Base-by-base conservation (phyloP, 2,113 vertebrate species). In the Chionomys nivalis region DNA sequence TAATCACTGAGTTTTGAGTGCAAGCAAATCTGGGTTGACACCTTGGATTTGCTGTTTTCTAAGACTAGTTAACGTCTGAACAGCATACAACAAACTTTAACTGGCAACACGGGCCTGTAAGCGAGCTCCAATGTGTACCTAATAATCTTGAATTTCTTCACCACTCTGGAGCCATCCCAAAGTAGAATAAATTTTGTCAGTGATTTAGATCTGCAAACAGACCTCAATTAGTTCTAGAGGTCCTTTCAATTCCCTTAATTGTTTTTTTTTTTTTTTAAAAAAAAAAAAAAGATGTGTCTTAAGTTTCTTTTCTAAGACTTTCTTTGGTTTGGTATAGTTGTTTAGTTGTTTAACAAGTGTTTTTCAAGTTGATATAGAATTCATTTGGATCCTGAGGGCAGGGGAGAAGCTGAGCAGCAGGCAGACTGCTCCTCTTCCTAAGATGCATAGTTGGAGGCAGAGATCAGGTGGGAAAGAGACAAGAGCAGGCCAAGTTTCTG, bases 91-190 rank as follows among this genome's bases (percentile, higher is more conserved):
- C 58, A 52, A 91, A 75, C 86, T 73, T 73, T 49, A 91, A 65
- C 42, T 77, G 44, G 73, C n/a, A 89, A 28, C 79, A 65, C 8
- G 44, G 58, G 9, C 26, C 12, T 78, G 28, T n/a, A n/a, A 61
- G 7, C 8, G 55, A 61, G 23, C 42, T 39, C 31, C 42, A 63
- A 11, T 73, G 4, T 47, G 16, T 49, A 42, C 24, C 19, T n/a
- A 36, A 26, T 58, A 89, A 75, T 26, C 5, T 21, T 81, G 79
- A 65, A 13, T 89, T 86, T 94, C 47, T 49, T 75, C 66, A 89
- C 76, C 86, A 96, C 91, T 89, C 52, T 70, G 21, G 89, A 91
- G 68, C 76, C 47, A 89, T 65, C 68, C 19, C 44, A 26, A 44
- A 91, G 89, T 39, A 31, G 44, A 92, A 33, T 77, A 72, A 93